Conservation (phyloP, 2,888 invertebrate species). For the Eristalinus aeneus region DNA sequence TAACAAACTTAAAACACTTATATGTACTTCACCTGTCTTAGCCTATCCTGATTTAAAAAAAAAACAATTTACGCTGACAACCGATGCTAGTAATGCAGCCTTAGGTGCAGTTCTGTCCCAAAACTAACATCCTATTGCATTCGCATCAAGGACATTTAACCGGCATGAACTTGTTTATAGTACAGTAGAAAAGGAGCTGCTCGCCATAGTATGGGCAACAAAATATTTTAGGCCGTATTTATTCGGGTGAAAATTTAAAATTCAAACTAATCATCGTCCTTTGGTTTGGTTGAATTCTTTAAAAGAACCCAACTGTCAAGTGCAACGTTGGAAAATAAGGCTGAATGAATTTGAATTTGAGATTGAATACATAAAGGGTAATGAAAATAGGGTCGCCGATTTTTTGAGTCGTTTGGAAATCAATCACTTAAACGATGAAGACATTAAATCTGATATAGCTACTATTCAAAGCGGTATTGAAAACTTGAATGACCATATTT, state of each 20-base stretch:
- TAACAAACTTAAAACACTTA: conserved; percentile 27
- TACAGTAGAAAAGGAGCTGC: conserved; percentile 20
- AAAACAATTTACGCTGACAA: conserved; percentile 17
- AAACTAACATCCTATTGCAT: not conserved
- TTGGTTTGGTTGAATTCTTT: conserved; percentile 8
- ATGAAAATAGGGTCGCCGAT: conserved; percentile 34
- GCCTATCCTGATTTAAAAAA: conserved; percentile 30
- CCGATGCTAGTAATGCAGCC: not conserved
- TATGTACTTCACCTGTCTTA: conserved; percentile 27
- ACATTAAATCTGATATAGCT: conserved; percentile 53
- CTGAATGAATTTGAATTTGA: conserved; percentile 9
- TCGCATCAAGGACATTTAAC: conserved; percentile 46
- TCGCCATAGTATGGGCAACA: conserved; percentile 26
- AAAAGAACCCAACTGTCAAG: not conserved
- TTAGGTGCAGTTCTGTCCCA: not conserved
- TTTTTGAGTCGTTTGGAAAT: conserved; percentile 51
- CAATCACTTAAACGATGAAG: conserved; percentile 57
- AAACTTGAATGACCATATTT: conserved; percentile 6
- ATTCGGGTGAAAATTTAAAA: conserved; percentile 72
- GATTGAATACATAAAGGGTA: conserved; percentile 68
- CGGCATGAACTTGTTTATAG: conserved; percentile 48
- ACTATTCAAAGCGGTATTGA: not conserved
- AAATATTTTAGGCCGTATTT: conserved; percentile 11
- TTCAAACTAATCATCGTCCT: conserved; percentile 75
- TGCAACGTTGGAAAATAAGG: conserved; percentile 40